A percentile compares a stretch with the other conserved stretches of the same genome.
Evolutionary conservation across 2,888 invertebrate genomes (phyloP).

Genomic region (Julus scanicus): DNA sequence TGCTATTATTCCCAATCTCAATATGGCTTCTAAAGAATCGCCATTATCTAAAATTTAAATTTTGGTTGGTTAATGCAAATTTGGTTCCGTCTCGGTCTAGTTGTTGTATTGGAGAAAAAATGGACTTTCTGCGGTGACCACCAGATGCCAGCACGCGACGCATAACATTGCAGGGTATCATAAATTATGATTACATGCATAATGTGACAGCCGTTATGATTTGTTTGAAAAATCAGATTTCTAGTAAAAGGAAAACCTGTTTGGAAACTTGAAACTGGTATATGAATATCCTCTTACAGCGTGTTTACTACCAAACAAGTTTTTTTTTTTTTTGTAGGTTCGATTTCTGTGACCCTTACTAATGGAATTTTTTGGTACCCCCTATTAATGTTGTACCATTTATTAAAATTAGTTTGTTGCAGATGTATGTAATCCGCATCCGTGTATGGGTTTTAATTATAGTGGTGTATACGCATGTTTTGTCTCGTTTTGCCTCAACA

Average conservation of each 20-base stretch:
- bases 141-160: slow-evolving; percentile 37
- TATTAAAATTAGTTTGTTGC: background rate
- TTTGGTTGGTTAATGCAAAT: background rate
- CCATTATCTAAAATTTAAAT: background rate
- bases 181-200: background rate
- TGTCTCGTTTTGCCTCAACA: slow-evolving; percentile 1
- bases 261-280: slow-evolving; percentile 23
- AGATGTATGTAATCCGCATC: background rate
- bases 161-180: background rate
- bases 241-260: slow-evolving; percentile 8
- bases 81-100: slow-evolving; percentile 15
- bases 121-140: background rate
- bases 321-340: background rate
- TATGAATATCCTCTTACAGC: background rate
- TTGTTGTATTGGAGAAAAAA: background rate
- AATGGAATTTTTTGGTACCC: background rate
- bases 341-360: background rate
- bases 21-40: slow-evolving; percentile 1
- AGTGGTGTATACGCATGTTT: background rate
- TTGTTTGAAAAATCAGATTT: background rate
- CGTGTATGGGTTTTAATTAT: background rate
- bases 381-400: slow-evolving; percentile 29
- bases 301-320: background rate
- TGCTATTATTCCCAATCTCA: slow-evolving; percentile 18
- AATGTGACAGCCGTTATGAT: slow-evolving; percentile 30